Percentiles rank a stretch among this genome's conserved stretches.
Conservation (phyloP, 1,140 invertebrate species). For the Calliopsis andreniformis region DNA sequence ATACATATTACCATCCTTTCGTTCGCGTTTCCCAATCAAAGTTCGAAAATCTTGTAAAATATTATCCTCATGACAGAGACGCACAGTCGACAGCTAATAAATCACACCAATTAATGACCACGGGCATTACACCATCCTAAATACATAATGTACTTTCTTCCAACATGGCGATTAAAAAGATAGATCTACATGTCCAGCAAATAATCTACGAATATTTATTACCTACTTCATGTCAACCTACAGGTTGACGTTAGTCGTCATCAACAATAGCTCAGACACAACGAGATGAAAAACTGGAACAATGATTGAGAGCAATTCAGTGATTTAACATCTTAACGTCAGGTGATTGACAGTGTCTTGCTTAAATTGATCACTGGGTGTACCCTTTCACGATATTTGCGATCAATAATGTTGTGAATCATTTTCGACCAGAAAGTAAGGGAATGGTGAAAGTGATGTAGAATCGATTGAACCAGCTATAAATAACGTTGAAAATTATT, state of each 20-base stretch:
- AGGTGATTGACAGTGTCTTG: background rate
- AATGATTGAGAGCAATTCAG: background rate
- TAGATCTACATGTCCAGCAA: background rate
- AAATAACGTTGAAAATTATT: slow-evolving; percentile 36
- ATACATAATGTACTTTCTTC: background rate
- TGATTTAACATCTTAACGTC: background rate
- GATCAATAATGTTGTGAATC: slow-evolving; percentile 8
- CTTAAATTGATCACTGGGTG: background rate
- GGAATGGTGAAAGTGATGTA: slow-evolving; percentile 11
- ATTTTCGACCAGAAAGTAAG: slow-evolving; percentile 12
- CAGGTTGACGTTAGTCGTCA: background rate
- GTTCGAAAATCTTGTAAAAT: background rate
- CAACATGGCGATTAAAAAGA: background rate
- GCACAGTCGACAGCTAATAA: slow-evolving; percentile 12
- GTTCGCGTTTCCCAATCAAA: background rate
- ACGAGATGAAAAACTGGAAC: background rate
- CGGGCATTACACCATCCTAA: background rate
- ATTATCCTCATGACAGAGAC: slow-evolving; percentile 15
- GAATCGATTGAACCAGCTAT: background rate
- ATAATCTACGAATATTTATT: slow-evolving; percentile 23
- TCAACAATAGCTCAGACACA: background rate
- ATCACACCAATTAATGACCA: slow-evolving; percentile 28
- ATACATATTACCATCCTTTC: slow-evolving; percentile 5
- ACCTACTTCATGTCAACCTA: background rate
- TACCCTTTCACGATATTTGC: background rate